Evolutionary conservation across 2,113 vertebrate genomes (phyloP), one percentile per base, ranked within the genome.

Genomic region (Halcyon senegalensis): DNA sequence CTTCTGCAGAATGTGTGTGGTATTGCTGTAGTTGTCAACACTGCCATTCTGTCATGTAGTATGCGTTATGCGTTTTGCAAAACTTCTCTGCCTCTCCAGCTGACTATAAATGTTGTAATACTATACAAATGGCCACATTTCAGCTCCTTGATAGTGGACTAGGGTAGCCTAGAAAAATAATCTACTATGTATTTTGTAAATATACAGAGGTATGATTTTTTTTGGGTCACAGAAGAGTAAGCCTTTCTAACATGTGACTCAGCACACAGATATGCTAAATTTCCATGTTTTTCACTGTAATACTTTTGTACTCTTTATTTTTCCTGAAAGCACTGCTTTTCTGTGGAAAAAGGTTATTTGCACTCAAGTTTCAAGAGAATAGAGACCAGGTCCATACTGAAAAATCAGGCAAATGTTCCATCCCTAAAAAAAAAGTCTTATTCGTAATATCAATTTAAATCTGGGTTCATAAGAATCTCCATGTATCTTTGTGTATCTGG

Each of bases 301-400:
- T 70, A 63, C 41, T 59, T 81, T 11, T 43, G 19, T 88, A 72
- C 81, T 48, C 39, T 87, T 81, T 90, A 48, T 80, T 89, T 88
- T 77, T 88, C 59, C 88, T 67, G 70, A 56, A 83, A 81, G 43
- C 11, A 28, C 15, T 37, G 5, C 28, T 55, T 35, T 55, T 21
- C 3, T 77, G 59, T 77, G 46, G 27, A 73, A 77, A 81, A 87
- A 21, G 15, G 10, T 7, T 90, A 50, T 84, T 80, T 75, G 20
- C 16, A 77, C 23, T 88, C 59, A 80, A 27, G 62, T 43, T 85
- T 21, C 11, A 48, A 10, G 43, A 79, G 13, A 58, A 10, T 58
- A 58, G 63, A 86, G 50, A 23, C 28, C 19, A 55, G 44, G 37
- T 25, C 59, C 35, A 66, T 6, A 9, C 10, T 66, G 75, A 93